Base-by-base conservation (phyloP, 2,797 vertebrate species). In the Myripristis murdjan region DNA sequence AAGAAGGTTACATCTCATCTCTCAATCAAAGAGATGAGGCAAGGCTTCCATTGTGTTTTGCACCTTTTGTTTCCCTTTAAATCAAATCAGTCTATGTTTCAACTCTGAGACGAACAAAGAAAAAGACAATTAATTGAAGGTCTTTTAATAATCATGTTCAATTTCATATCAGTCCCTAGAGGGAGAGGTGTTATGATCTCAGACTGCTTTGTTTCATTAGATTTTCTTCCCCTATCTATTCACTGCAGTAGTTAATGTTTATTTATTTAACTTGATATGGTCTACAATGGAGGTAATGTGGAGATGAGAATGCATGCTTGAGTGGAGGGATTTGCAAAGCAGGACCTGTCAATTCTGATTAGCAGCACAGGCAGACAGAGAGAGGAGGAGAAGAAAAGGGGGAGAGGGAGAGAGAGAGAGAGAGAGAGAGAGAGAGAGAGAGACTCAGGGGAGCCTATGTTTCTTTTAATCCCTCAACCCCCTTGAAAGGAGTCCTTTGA, bases 311-410 rank as follows among this genome's bases (percentile, higher is more conserved):
- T 46, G 69, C 77, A 82, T 58, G 84, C 80, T 70, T 69, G 64
- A 90, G 67, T 78, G 75, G 75, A 89, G 67, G 62, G 70, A 89
- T 85, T 77, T 83, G 79, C 61, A 69, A 87, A 86, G 86, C 58
- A 68, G 43, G 56, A 82, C 74, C 82, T 86, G 90, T 86, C 86
- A 88, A 80, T 82, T 90, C 57, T 80, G 82, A 92, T 92, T 89
- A 92, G 71, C 33, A 2, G 37, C 39, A 51, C 35, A 53, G 54
- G 55, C 12, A 10, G 41, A 35, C 22, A 49, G 54, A 80, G 64
- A 81, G 9, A 20, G 28, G 41, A 2, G 12, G 62, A 74, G 76
- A 85, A 79, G 20, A 15, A 23, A 6, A 18, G 20, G 47, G n/a
- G 86, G 81, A 10, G 41, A 18, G 20, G 47, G n/a, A 86, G 81